Evolutionary conservation across 2,888 invertebrate species (phyloP).

Genomic region (Helleia helle): DNA sequence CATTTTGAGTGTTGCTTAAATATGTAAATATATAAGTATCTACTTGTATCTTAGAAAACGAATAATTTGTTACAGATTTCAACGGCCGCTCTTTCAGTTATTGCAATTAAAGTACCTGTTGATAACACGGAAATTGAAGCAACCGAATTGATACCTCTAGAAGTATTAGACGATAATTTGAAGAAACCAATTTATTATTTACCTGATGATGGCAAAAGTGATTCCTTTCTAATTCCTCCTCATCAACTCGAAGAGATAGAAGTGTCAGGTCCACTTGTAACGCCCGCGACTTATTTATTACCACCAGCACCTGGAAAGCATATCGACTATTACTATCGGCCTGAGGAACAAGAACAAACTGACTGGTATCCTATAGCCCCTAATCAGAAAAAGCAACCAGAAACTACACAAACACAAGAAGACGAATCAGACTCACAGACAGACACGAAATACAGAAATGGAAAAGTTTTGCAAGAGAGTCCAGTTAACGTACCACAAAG

Average conservation of each 20-base stretch:
- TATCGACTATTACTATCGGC: slow-evolving; percentile 32
- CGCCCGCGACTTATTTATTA: slow-evolving; percentile 47
- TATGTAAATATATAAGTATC: no score
- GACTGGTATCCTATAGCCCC: slow-evolving; percentile 60
- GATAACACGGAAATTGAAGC: slow-evolving; percentile 30
- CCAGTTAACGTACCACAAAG: slow-evolving; percentile 39
- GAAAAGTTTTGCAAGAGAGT: slow-evolving; percentile 25
- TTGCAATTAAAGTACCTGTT: slow-evolving; percentile 49
- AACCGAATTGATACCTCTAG: slow-evolving; percentile 23
- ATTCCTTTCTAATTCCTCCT: slow-evolving; percentile 50
- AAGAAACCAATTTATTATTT: slow-evolving; percentile 40
- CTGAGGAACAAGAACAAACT: slow-evolving; percentile 41
- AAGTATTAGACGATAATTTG: slow-evolving; percentile 25
- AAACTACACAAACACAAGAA: slow-evolving; percentile 14
- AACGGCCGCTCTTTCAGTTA: slow-evolving; percentile 30
- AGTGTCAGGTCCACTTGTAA: slow-evolving; percentile 29
- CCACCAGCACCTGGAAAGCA: slow-evolving; percentile 38
- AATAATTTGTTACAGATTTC: slow-evolving; percentile 46
- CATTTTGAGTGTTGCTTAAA: no score
- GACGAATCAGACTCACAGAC: slow-evolving; percentile 6
- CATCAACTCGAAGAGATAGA: slow-evolving; percentile 34
- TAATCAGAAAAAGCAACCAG: slow-evolving; percentile 24
- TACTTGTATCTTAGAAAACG: no score
- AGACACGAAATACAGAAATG: slow-evolving; percentile 24
- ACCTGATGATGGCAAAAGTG: slow-evolving; percentile 34